These are phyloP conservation scores for Caenorhabditis sinica DNA, from an alignment of 2,888 invertebrate species.

Conservation along the genomic window DNA sequence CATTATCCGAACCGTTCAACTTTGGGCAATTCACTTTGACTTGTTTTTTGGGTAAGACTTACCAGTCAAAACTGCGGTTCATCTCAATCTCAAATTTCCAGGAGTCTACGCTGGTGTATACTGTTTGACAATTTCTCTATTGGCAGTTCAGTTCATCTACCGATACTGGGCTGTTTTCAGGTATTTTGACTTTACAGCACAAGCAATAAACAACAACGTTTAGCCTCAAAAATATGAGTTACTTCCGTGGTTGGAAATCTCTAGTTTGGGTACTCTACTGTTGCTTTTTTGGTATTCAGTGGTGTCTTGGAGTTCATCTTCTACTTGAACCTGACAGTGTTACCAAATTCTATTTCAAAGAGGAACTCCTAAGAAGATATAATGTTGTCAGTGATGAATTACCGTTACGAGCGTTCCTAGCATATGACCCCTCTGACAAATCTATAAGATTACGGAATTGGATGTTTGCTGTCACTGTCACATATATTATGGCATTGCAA, in stretches of 20 bases:
- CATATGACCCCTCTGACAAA: background rate
- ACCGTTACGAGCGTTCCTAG: background rate
- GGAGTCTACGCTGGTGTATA: background rate
- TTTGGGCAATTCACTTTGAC: background rate
- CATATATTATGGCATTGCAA: background rate
- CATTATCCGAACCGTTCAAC: background rate
- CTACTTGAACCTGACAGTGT: background rate
- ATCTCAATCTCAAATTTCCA: background rate
- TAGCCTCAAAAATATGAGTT: background rate
- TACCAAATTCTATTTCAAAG: background rate
- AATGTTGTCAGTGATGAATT: background rate
- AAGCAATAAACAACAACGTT: background rate
- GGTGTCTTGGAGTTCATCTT: background rate
- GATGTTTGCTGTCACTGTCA: background rate
- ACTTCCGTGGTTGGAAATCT: constrained; percentile 1
- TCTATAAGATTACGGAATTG: background rate
- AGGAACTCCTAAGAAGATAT: background rate
- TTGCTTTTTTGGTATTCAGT: constrained; percentile 3
- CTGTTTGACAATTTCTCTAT: background rate
- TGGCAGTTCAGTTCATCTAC: constrained; percentile 10
- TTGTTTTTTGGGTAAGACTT: background rate
- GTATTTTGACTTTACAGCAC: background rate
- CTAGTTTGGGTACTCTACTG: constrained; percentile 10
- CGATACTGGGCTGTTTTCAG: constrained; percentile 10
- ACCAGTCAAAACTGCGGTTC: too few relatives aligned